These are phyloP conservation scores for Bufo bufo DNA, from an alignment of 2,113 vertebrate species.

Conservation along the genomic window DNA sequence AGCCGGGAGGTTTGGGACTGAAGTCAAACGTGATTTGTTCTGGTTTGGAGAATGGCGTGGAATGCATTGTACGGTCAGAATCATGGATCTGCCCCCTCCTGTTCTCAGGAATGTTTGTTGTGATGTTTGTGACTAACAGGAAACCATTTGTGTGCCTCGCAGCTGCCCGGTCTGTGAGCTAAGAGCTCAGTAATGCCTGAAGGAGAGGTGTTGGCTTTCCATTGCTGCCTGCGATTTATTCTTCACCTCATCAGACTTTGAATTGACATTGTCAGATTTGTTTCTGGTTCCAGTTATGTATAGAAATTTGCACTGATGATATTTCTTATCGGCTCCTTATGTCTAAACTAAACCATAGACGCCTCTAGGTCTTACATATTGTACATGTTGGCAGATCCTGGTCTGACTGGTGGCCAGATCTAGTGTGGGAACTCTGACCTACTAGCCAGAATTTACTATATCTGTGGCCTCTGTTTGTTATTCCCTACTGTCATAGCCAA, in stretches of 20 bases:
- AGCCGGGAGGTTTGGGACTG: background rate
- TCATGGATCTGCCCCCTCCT: background rate
- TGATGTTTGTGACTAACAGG: constrained; percentile 34
- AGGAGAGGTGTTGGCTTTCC: constrained; percentile 9
- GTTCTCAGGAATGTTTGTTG: constrained; percentile 11
- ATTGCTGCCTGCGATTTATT: background rate
- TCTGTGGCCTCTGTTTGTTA: background rate
- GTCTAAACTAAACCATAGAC: background rate
- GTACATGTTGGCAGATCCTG: background rate
- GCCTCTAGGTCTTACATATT: background rate
- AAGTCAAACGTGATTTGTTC: constrained; percentile 1
- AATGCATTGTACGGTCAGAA: background rate
- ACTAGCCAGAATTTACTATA: background rate
- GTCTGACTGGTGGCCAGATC: background rate
- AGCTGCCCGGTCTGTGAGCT: background rate
- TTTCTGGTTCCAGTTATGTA: background rate
- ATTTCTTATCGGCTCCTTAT: background rate
- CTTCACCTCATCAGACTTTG: background rate
- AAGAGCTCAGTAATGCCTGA: constrained; percentile 10
- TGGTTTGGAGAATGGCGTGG: background rate
- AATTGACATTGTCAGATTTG: background rate
- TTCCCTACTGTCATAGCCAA: background rate
- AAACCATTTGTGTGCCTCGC: constrained; percentile 24
- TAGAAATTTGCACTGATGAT: background rate
- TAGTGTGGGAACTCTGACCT: background rate